These are phyloP conservation scores for Ctenochaetus hawaiiensis DNA, from an alignment of 2,797 vertebrate genomes.

Conservation along the genomic window DNA sequence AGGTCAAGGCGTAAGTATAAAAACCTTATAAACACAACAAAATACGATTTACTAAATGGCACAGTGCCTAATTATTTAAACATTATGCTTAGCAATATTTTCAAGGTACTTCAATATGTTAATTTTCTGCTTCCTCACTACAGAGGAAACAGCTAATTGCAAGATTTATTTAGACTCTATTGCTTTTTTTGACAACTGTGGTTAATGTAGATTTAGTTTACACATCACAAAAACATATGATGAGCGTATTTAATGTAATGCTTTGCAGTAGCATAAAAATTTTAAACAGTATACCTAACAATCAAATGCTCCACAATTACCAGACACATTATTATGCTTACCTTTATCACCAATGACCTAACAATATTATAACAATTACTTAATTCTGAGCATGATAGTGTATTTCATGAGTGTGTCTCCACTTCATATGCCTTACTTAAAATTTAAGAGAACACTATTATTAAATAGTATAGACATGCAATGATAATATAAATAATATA, in stretches of 20 bases:
- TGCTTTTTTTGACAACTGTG: not conserved
- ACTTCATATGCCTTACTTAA: not conserved
- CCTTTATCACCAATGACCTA: not conserved
- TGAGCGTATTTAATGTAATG: not conserved
- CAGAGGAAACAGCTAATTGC: not conserved
- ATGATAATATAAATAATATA: too few relatives aligned
- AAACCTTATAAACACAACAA: not conserved
- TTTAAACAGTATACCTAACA: not conserved
- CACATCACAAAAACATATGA: not conserved
- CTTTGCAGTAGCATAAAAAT: not conserved
- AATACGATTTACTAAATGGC: not conserved
- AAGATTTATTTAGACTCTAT: not conserved
- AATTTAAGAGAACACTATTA: not conserved
- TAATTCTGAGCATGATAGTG: too few relatives aligned
- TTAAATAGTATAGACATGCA: too few relatives aligned
- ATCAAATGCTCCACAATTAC: not conserved
- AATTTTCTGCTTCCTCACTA: not conserved
- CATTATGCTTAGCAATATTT: too few relatives aligned
- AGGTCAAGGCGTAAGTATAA: conserved; percentile 43
- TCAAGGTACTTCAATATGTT: not conserved
- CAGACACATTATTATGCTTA: not conserved
- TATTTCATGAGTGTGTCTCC: too few relatives aligned
- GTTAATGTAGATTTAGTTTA: not conserved
- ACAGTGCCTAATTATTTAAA: not conserved
- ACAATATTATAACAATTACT: too few relatives aligned